These are phyloP conservation scores for Drosophila multiciliata DNA, from an alignment of 2,888 invertebrate genomes.

Conservation along the genomic window DNA sequence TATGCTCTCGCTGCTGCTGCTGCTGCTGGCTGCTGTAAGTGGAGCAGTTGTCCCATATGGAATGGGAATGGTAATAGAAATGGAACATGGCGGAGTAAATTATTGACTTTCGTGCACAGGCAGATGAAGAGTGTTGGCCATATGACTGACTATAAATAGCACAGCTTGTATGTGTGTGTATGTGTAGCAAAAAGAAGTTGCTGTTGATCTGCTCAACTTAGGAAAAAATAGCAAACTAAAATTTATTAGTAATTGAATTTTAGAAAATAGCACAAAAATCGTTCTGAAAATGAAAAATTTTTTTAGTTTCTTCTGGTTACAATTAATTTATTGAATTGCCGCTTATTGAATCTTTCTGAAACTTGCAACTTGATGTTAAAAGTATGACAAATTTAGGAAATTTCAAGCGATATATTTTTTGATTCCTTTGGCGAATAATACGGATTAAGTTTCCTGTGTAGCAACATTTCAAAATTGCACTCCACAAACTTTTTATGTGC, in stretches of 20 bases:
- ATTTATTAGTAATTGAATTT: too few relatives aligned
- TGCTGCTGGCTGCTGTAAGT: constrained; percentile 24
- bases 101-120: constrained; percentile 58
- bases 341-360: too few relatives aligned
- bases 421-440: constrained; percentile 43
- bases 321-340: too few relatives aligned
- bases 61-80: constrained; percentile 9
- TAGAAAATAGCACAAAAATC: not conserved
- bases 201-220: not conserved
- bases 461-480: constrained; percentile 61
- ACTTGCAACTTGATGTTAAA: too few relatives aligned
- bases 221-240: not conserved
- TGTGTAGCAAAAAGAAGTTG: constrained; percentile 5
- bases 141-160: constrained; percentile 62
- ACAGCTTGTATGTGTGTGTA: constrained; percentile 29
- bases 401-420: not conserved
- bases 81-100: constrained; percentile 58
- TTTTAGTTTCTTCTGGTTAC: too few relatives aligned
- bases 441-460: constrained; percentile 45
- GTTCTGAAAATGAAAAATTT: not conserved
- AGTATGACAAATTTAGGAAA: not conserved
- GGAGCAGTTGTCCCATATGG: constrained; percentile 21
- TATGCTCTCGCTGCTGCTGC: constrained; percentile 29
- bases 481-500: constrained; percentile 53
- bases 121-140: constrained; percentile 10